Evolutionary conservation across 2,113 vertebrate species (phyloP).

Genomic region (Chionodraco myersi): DNA sequence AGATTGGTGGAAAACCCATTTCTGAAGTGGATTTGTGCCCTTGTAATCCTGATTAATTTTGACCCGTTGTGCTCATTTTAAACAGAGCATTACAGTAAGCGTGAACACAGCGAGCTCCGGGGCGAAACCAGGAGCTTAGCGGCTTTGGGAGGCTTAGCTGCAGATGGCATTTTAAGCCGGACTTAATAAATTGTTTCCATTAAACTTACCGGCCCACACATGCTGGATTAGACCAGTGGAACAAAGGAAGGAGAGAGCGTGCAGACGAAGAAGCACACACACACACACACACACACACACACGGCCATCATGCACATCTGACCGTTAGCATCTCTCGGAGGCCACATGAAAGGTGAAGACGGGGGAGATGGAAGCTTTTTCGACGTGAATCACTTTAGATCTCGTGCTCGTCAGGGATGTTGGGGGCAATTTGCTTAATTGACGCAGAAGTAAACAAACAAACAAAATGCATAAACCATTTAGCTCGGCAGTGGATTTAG

Average conservation of each 20-base stretch:
- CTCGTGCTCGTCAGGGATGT: conserved; percentile 67
- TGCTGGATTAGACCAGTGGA: conserved; percentile 84
- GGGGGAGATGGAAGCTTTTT: conserved; percentile 52
- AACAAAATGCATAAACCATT: conserved; percentile 77
- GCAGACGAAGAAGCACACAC: conserved; percentile 55
- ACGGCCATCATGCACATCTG: conserved; percentile 62
- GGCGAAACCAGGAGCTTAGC: conserved; percentile 86
- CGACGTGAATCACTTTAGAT: conserved; percentile 53
- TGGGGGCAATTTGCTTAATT: conserved; percentile 78
- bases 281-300: conserved; percentile 35
- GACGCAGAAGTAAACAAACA: conserved; percentile 78
- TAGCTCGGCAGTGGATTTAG: conserved; percentile 77
- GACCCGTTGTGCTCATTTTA: conserved; percentile 88
- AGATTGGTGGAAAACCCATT: conserved; percentile 85
- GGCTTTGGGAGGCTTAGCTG: conserved; percentile 87
- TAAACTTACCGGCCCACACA: conserved; percentile 88
- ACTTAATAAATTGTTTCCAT: conserved; percentile 91
- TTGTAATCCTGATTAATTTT: conserved; percentile 90
- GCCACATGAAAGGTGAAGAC: conserved; percentile 64
- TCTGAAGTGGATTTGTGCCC: conserved; percentile 89
- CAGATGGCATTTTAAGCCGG: conserved; percentile 89
- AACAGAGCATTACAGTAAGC: conserved; percentile 88
- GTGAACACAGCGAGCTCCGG: conserved; percentile 83
- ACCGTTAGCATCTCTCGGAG: conserved; percentile 66
- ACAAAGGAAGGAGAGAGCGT: conserved; percentile 81